These are phyloP conservation scores for Morpho helenor DNA, from an alignment of 2,888 invertebrate genomes.

Conservation along the genomic window DNA sequence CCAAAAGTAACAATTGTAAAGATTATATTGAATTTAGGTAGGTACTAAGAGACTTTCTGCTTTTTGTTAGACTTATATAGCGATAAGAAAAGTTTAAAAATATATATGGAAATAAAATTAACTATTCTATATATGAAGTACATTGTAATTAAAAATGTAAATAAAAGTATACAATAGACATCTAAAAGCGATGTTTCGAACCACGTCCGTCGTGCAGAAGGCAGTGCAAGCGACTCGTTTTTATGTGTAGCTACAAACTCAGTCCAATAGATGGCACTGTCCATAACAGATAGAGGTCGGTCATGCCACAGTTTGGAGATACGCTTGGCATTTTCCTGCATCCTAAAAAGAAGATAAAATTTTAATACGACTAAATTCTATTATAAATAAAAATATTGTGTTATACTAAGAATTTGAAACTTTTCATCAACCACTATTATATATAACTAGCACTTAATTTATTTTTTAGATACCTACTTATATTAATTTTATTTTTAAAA, in stretches of 20 bases:
- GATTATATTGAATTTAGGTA: neutral
- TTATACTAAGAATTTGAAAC: too few relatives aligned
- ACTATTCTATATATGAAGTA: constrained; percentile 24
- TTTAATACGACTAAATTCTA: too few relatives aligned
- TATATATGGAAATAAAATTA: constrained; percentile 1
- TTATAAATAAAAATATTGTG: too few relatives aligned
- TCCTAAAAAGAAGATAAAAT: constrained; percentile 35
- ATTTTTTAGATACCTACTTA: too few relatives aligned
- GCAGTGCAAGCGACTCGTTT: constrained; percentile 43
- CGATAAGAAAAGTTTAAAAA: constrained; percentile 4
- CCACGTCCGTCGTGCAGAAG: constrained; percentile 41
- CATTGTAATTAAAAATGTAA: constrained; percentile 25
- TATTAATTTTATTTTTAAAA: too few relatives aligned
- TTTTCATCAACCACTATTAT: too few relatives aligned
- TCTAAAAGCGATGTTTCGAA: constrained; percentile 48
- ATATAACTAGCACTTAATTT: too few relatives aligned
- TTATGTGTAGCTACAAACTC: constrained; percentile 80
- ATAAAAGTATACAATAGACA: constrained; percentile 43
- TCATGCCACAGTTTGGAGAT: constrained; percentile 75
- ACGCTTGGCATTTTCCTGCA: constrained; percentile 61
- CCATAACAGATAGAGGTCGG: constrained; percentile 74
- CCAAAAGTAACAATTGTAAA: too few relatives aligned
- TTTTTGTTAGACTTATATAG: constrained; percentile 1
- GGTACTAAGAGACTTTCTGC: neutral
- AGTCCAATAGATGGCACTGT: constrained; percentile 82